These are phyloP conservation scores for Ophioderma brevispina DNA, from an alignment of 35 echinoderm and acorn worm species.

Conservation along the genomic window DNA sequence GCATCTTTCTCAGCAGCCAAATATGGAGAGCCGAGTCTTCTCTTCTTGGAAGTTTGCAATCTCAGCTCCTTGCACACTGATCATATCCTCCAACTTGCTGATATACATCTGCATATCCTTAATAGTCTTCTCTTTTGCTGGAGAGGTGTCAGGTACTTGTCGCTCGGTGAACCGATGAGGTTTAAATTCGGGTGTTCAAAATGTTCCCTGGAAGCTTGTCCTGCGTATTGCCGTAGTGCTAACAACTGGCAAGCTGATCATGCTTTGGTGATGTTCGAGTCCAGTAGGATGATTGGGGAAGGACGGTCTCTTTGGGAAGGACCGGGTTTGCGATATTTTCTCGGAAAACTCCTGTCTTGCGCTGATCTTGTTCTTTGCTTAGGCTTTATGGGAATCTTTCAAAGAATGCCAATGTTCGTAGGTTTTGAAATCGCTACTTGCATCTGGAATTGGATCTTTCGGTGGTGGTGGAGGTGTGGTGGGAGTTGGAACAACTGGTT, in stretches of 20 bases:
- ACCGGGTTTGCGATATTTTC: neutral
- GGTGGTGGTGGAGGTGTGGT: neutral
- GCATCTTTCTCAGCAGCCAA: constrained; percentile 10
- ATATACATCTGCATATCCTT: constrained; percentile 24
- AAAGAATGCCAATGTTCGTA: neutral
- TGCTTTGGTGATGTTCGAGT: neutral
- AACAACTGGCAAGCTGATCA: neutral
- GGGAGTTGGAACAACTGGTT: neutral
- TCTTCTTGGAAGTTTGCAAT: constrained; percentile 42
- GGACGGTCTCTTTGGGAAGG: neutral
- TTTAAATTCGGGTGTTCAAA: constrained; percentile 7
- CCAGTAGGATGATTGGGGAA: neutral
- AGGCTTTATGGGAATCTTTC: neutral
- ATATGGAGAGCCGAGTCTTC: neutral
- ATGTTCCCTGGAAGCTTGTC: neutral
- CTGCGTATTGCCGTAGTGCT: neutral
- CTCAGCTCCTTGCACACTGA: neutral
- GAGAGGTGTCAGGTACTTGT: constrained; percentile 61
- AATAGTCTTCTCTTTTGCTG: constrained; percentile 51
- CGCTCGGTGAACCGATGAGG: neutral
- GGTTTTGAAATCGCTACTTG: constrained; percentile 33
- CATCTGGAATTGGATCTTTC: constrained; percentile 2
- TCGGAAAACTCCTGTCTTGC: constrained; percentile 26
- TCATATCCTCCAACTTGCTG: neutral
- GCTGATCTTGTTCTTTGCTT: neutral